Conservation (phyloP, 2,113 vertebrate genomes). For the Psittacus erithacus region DNA sequence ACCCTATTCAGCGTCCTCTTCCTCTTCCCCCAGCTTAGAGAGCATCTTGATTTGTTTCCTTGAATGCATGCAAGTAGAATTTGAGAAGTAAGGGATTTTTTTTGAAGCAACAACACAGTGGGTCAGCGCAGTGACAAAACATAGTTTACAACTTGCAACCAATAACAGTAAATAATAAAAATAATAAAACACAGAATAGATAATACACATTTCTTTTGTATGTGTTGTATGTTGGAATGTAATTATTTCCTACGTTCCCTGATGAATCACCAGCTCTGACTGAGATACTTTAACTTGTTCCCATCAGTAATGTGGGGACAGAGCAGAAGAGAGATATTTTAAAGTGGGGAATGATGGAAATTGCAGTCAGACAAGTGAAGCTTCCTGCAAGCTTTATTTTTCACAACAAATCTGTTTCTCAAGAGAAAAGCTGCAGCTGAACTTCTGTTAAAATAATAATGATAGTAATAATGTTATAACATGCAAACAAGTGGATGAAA, state of each 20-base stretch:
- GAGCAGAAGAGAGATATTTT: background rate
- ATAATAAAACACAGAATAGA: background rate
- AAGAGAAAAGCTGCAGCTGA: background rate
- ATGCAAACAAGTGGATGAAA: background rate
- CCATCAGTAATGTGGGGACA: background rate
- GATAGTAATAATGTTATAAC: background rate
- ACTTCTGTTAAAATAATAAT: background rate
- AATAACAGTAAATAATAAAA: background rate
- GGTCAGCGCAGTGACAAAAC: background rate
- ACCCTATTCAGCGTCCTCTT: conserved; percentile 30
- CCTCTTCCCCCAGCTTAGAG: conserved; percentile 56
- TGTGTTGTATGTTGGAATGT: background rate
- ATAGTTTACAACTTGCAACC: background rate
- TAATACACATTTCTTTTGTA: background rate
- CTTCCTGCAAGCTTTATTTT: background rate
- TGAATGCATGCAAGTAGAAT: conserved; percentile 66
- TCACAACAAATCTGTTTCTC: background rate
- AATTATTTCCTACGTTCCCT: background rate
- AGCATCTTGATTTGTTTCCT: conserved; percentile 73
- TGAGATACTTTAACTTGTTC: background rate
- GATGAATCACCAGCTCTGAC: background rate
- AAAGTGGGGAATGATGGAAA: background rate
- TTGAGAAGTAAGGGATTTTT: conserved; percentile 34
- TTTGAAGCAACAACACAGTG: background rate
- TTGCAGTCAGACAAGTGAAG: background rate